phyloP scores from a whole-genome alignment of 2,888 invertebrate species.

The Carterocephalus palaemon region DNA sequence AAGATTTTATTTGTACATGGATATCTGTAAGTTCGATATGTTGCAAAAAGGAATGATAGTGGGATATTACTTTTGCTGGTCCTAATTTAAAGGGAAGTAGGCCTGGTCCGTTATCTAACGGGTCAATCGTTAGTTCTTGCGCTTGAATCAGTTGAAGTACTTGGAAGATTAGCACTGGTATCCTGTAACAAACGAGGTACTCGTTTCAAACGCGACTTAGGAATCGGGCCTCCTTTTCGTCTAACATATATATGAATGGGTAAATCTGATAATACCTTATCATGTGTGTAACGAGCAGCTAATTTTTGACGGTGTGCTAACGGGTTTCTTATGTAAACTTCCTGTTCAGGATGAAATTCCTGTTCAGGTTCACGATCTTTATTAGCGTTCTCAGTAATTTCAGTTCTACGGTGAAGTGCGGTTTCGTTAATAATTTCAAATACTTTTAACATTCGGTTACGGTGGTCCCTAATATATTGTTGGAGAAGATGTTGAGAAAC shows the following conservation, averaged over 20 bases:
- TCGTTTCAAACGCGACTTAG: conserved; percentile 28
- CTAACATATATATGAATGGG: conserved; percentile 30
- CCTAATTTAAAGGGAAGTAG: conserved; percentile 33
- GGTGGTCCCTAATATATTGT: too few relatives aligned
- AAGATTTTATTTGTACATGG: not conserved
- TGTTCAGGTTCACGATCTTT: too few relatives aligned
- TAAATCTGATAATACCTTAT: too few relatives aligned
- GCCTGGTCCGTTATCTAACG: conserved; percentile 30
- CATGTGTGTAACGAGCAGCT: too few relatives aligned
- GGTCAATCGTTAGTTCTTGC: conserved; percentile 32
- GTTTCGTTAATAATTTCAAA: too few relatives aligned
- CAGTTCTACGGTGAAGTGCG: too few relatives aligned
- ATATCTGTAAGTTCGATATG: conserved; percentile 11
- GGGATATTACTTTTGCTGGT: conserved; percentile 27
- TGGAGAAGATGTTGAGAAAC: too few relatives aligned
- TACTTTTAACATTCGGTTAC: too few relatives aligned
- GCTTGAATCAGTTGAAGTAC: conserved; percentile 20
- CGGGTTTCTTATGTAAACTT: too few relatives aligned
- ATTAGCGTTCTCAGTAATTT: too few relatives aligned
- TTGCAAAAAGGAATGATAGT: conserved; percentile 32
- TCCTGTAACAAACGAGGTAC: conserved; percentile 29
- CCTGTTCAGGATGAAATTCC: too few relatives aligned
- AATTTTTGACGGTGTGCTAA: too few relatives aligned
- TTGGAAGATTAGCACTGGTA: conserved; percentile 21
- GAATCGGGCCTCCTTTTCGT: conserved; percentile 26